Evolutionary conservation across 2,113 vertebrate genomes (phyloP), one percentile per base, ranked within the genome.

Genomic region (Caretta caretta): DNA sequence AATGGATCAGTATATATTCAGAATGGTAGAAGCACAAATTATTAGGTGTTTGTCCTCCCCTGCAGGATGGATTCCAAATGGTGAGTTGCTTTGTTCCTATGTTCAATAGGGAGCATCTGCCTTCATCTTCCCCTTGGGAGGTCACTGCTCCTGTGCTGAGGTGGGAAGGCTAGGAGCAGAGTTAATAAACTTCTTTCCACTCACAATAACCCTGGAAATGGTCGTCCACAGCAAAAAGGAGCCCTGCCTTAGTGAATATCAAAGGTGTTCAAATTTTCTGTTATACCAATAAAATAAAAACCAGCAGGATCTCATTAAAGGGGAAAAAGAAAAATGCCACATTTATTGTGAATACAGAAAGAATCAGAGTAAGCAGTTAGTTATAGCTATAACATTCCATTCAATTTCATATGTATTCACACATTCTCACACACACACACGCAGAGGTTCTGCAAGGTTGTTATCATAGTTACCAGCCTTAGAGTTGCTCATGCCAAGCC

Each of bases 141-240:
- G 20, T 48, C 20, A 31, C 57, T 87, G 56, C 10, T 86, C 5
- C 17, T 92, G 17, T 78, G 19, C 42, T 90, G 14, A 27, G 22
- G 42, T 48, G 24, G 49, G 72, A 80, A 0, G 2, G 89, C 57
- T 96, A 86, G 16, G 78, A 17, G 8, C 25, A 86, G 16, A 69
- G 35, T 75, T 8, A 50, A 38, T 49, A 83, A 10, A 65, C 42
- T 8, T 42, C 57, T 11, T 22, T 38, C 0, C 0, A 4, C 48
- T 8, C 20, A 84, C 35, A 90, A 78, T 79, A 96, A 89, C 38
- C 75, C 29, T 1, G 76, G 49, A 86, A 78, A 59, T 92, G 48
- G 87, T 92, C 84, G 14, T 31, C 7, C 54, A 83, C 35, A 83
- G 29, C n/a, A 86, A 3, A 89, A 38, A 65, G 91, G 84, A 2